Evolutionary conservation across 2,113 vertebrate species (phyloP).

Genomic region (Mugil cephalus): DNA sequence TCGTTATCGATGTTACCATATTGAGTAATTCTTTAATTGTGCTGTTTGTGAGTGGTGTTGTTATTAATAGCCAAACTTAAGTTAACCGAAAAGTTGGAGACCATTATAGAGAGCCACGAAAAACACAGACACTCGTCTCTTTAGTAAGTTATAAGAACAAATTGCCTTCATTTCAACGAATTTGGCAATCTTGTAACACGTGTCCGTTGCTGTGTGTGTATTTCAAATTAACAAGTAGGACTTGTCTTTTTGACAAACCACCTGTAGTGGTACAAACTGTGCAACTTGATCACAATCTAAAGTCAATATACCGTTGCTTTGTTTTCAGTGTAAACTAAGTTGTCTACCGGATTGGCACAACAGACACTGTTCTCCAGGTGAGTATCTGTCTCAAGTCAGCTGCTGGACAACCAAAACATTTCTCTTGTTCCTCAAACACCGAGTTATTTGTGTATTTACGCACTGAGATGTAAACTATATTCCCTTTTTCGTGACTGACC

Average conservation of each 20-base stretch:
- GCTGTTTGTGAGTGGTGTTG: too few species aligned
- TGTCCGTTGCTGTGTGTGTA: not conserved
- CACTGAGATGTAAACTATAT: not conserved
- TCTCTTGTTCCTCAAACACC: not conserved
- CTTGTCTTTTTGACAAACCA: not conserved
- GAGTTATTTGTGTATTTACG: too few species aligned
- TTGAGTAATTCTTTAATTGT: not conserved
- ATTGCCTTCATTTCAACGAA: not conserved
- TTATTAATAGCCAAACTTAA: not conserved
- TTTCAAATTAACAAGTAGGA: not conserved
- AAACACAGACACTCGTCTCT: too few species aligned
- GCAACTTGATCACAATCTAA: constrained; percentile 1
- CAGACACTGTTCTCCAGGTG: constrained; percentile 53
- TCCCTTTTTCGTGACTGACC: not conserved
- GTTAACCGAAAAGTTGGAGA: constrained; percentile 22
- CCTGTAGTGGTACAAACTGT: not conserved
- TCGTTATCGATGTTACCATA: too few species aligned
- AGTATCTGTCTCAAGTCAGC: constrained; percentile 43
- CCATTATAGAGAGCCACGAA: too few species aligned
- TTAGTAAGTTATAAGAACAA: not conserved
- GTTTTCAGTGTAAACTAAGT: constrained; percentile 70
- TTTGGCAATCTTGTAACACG: not conserved
- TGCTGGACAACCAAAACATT: not conserved
- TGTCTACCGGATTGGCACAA: constrained; percentile 47
- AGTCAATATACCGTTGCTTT: constrained; percentile 12